Evolutionary conservation across 2,113 vertebrate genomes (phyloP), one percentile per base, ranked within the genome.

Genomic region (Noturus placidus): DNA sequence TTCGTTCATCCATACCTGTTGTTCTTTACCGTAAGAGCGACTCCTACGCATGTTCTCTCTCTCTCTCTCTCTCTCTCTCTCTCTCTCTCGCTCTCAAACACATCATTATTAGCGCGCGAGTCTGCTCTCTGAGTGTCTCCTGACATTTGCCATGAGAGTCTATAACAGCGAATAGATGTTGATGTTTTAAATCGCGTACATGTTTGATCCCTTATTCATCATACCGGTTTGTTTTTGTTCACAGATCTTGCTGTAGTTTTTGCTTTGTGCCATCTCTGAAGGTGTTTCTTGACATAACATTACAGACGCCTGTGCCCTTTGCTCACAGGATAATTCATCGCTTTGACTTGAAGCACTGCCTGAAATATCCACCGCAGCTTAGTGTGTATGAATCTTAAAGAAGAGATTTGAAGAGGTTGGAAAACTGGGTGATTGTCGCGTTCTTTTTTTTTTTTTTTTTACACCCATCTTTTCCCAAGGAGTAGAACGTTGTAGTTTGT

Each of bases 81-180:
- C 46, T 46, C 46, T 46, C 15, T 46, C 22, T 27, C 42, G n/a
- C n/a, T n/a, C n/a, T n/a, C 42, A 5, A 81, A 81, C 54, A 42
- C 38, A 85, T 83, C 61, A 83, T 69, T 65, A 81, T 86, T 88
- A 88, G 22, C 52, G 69, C 33, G 17, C 25, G 42, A 46, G 80
- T 79, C 89, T 84, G 14, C 83, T 82, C 54, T 78, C 61, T 81
- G 20, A 54, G 88, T 50, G 76, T 83, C 65, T 78, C 86, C 59
- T 84, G 84, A 80, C 80, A 77, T 90, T 90, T 88, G 59, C 87
- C 70, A 42, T 63, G 54, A 82, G 63, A 61, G 77, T 70, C 80
- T 81, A 63, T 80, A 86, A 88, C 86, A 38, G 86, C 33, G 30
- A 88, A 85, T n/a, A 84, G 69, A 79, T 67, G n/a, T 33, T 33